phyloP scores from a whole-genome alignment of 2,113 vertebrate genomes.

The Eptatretus burgeri region DNA sequence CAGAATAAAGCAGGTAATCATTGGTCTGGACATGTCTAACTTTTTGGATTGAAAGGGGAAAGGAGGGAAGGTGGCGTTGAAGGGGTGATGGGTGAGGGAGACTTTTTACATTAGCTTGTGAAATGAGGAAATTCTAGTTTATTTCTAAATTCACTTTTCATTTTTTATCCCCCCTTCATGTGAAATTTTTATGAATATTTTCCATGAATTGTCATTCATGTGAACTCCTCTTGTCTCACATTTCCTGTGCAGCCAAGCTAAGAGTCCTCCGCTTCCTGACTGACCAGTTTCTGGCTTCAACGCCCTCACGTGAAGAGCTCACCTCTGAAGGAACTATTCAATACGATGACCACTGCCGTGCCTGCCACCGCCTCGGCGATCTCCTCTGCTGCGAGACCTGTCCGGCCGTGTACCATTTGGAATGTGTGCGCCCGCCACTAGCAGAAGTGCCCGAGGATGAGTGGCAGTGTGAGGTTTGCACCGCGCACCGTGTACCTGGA shows the following conservation, averaged over 20 bases:
- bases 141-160: no score
- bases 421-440: conserved; percentile 1
- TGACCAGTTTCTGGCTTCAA: conserved; percentile 5
- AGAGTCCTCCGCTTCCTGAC: conserved; percentile 6
- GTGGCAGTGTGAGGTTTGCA: conserved; percentile 4
- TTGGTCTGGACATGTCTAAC: no score
- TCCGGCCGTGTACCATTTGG: background rate
- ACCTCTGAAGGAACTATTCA: conserved; percentile 2
- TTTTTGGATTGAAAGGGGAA: no score
- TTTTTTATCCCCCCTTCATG: no score
- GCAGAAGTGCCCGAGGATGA: conserved; percentile 6
- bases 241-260: conserved; percentile 1
- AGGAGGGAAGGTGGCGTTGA: no score
- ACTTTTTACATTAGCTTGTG: no score
- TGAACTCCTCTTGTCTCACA: background rate
- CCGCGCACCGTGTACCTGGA: background rate
- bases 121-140: no score
- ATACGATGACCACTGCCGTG: conserved; percentile 3
- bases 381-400: conserved; percentile 7
- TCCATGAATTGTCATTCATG: no score
- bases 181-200: no score
- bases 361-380: conserved; percentile 4
- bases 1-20: no score
- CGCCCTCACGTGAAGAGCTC: conserved; percentile 3
- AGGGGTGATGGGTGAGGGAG: no score